Percentiles rank a stretch among this genome's conserved stretches.
Evolutionary conservation across 2,113 vertebrate genomes (phyloP).

Genomic region (Hippotragus niger): DNA sequence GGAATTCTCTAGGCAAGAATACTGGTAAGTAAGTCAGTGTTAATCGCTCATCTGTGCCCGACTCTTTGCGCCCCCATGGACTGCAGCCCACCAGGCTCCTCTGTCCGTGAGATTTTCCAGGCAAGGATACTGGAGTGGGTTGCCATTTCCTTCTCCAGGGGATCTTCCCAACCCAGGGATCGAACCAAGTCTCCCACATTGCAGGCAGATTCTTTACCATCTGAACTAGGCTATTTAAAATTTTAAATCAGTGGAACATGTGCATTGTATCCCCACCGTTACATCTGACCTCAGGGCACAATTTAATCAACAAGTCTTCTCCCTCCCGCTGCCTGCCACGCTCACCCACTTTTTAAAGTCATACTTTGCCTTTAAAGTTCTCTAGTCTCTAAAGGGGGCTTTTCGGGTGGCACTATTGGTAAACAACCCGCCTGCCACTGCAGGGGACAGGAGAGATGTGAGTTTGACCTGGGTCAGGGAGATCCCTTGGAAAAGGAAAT

Average conservation of each 20-base stretch:
- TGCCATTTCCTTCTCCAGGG: not conserved
- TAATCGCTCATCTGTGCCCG: not conserved
- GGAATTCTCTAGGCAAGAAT: not conserved
- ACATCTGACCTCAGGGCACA: not conserved
- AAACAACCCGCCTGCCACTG: not conserved
- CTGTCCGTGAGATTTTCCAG: not conserved
- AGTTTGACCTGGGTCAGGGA: not conserved
- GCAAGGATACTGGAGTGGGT: not conserved
- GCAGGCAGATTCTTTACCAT: not conserved
- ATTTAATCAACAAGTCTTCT: not conserved
- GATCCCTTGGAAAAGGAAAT: not conserved
- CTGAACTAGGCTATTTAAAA: not conserved
- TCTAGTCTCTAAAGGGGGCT: not conserved
- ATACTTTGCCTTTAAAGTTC: not conserved
- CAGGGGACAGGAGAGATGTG: not conserved
- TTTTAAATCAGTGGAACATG: not conserved
- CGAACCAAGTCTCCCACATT: not conserved
- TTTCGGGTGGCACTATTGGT: not conserved
- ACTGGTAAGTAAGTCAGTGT: not conserved
- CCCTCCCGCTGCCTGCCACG: rapidly evolving
- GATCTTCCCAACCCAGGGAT: not conserved
- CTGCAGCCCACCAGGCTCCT: not conserved
- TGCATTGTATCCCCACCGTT: not conserved
- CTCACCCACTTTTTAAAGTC: not conserved
- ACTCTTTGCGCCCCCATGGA: not conserved